Base-by-base conservation (phyloP, 2,113 vertebrate species). In the Prunella himalayana region DNA sequence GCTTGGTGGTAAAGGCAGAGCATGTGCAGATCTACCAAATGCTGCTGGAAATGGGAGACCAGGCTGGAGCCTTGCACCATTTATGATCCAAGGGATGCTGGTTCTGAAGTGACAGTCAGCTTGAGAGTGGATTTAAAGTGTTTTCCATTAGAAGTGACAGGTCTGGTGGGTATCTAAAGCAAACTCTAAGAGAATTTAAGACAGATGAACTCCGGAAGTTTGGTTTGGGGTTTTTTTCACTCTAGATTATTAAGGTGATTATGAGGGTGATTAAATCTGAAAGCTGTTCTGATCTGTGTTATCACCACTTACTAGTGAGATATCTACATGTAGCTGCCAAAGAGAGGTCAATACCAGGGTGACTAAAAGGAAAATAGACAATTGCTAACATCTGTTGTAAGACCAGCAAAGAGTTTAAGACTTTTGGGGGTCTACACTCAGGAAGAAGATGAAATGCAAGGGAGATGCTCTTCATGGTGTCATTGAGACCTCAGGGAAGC, bases 31-130 rank as follows among this genome's bases (percentile, higher is more conserved):
- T 33, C 22, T 73, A 3, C n/a, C 22, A 41, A 54, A 11, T 44
- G 50, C 84, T 64, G 49, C 86, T 88, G 85, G 85, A 83, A 96
- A 68, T 42, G 35, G 6, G 75, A 93, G 51, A 49, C n/a, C 86
- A 64, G 82, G 27, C 82, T 70, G 92, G 78, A 88, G 56, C 59
- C 71, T 63, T 1, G 0, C 11, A 6, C 71, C 24, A 5, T 39
- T 50, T 3, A 0, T 78, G 64, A 80, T 59, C 82, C 71, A 79
- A 81, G 72, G 13, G 51, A 35, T 17, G 53, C 24, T 24, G 68
- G 47, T 45, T 93, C 81, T 80, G 61, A 53, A 82, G 66, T 73
- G 76, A 64, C 47, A 63, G 42, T 42, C 63, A 33, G 39, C 90
- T 71, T 63, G 71, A 13, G 6, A 51, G 6, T 60, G 47, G 47